phyloP scores from a whole-genome alignment of 1,140 invertebrate genomes.

The Dolichoris vasculosae region DNA sequence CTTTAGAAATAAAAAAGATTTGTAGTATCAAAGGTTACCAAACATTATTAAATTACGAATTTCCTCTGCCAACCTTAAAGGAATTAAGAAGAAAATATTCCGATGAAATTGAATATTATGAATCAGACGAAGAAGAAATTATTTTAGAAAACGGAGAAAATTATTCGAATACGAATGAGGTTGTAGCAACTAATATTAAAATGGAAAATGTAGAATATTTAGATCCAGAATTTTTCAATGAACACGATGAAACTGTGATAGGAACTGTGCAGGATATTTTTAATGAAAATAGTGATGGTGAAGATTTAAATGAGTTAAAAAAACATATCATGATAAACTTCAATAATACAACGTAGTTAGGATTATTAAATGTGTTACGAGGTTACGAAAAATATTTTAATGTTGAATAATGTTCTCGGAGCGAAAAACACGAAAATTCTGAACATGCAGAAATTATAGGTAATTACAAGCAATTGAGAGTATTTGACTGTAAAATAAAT shows the following conservation, averaged over 20 bases:
- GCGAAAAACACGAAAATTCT: not conserved
- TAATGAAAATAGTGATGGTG: slow-evolving; percentile 66
- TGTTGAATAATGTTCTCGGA: not conserved
- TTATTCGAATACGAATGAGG: slow-evolving; percentile 4
- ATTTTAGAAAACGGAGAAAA: slow-evolving; percentile 18
- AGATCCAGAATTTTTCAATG: slow-evolving; percentile 38
- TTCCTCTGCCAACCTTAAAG: slow-evolving; percentile 63
- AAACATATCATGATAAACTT: slow-evolving; percentile 61
- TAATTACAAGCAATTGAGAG: not conserved
- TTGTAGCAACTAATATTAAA: slow-evolving; percentile 5
- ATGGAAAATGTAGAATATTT: slow-evolving; percentile 49
- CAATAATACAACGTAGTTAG: slow-evolving; percentile 35
- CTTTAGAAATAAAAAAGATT: slow-evolving; percentile 60
- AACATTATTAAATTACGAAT: slow-evolving; percentile 63
- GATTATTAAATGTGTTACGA: not conserved
- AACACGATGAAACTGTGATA: slow-evolving; percentile 56
- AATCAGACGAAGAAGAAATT: slow-evolving; percentile 32
- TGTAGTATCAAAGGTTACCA: slow-evolving; percentile 63
- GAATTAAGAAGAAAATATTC: slow-evolving; percentile 43
- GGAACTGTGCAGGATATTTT: slow-evolving; percentile 72
- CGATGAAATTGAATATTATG: slow-evolving; percentile 34
- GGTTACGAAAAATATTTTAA: not conserved
- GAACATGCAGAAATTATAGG: not conserved
- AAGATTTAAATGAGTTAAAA: slow-evolving; percentile 63
- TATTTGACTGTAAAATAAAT: not conserved